These are phyloP conservation scores for Rhagoletis zephyria DNA, from an alignment of 1,140 invertebrate genomes.

Conservation along the genomic window DNA sequence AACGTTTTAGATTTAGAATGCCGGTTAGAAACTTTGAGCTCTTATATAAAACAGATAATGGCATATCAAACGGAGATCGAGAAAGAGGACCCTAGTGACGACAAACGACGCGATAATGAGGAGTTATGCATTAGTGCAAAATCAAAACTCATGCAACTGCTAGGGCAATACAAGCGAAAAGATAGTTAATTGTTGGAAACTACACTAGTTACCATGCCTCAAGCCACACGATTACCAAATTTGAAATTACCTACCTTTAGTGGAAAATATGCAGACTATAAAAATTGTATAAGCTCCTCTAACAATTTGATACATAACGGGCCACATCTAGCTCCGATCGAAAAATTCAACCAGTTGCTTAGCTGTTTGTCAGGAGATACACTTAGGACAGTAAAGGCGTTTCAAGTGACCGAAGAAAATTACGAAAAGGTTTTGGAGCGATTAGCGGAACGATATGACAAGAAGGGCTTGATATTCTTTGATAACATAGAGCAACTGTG, in stretches of 20 bases:
- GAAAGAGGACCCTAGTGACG: too few relatives aligned
- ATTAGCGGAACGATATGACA: too few relatives aligned
- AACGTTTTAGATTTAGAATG: slow-evolving; percentile 34
- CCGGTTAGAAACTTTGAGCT: slow-evolving; percentile 28
- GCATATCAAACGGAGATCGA: too few relatives aligned
- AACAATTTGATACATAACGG: slow-evolving; percentile 8
- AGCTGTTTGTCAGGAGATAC: slow-evolving; percentile 40
- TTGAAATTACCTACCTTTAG: slow-evolving; percentile 52
- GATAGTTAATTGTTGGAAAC: background rate
- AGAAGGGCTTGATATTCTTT: too few relatives aligned
- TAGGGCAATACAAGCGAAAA: too few relatives aligned
- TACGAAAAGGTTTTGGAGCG: background rate
- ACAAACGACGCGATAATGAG: slow-evolving; percentile 1
- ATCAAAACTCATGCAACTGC: too few relatives aligned
- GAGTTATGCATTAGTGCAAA: slow-evolving; percentile 7
- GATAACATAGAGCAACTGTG: background rate
- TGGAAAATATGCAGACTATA: slow-evolving; percentile 55
- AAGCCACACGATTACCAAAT: background rate
- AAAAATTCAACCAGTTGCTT: slow-evolving; percentile 56
- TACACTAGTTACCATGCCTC: background rate
- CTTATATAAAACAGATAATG: too few relatives aligned
- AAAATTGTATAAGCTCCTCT: slow-evolving; percentile 42
- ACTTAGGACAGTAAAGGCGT: slow-evolving; percentile 14
- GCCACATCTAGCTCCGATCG: background rate
- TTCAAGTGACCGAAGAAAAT: slow-evolving; percentile 56